phyloP scores from a whole-genome alignment of 2,113 vertebrate species.

The Cheilinus undulatus region DNA sequence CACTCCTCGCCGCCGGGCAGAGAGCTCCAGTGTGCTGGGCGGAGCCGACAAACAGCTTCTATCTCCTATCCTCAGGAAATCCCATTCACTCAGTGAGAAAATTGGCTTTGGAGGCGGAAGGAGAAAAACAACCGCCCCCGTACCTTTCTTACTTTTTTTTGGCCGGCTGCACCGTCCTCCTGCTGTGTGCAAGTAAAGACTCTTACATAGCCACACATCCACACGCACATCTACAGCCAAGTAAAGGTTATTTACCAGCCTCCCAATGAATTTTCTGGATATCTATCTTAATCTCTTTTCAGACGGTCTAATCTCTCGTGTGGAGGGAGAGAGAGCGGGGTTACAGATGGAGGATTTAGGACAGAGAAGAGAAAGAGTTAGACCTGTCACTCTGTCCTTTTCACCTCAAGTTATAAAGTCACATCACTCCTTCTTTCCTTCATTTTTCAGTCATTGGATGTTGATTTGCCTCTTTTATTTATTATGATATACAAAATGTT shows the following conservation, averaged over 20 bases:
- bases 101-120: conserved; percentile 63
- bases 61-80: conserved; percentile 64
- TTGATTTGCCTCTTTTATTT: too few species aligned
- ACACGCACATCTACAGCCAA: conserved; percentile 8
- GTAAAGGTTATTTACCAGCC: conserved; percentile 64
- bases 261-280: conserved; percentile 59
- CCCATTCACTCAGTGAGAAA: conserved; percentile 68
- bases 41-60: conserved; percentile 39
- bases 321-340: conserved; percentile 33
- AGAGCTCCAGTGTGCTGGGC: conserved; percentile 4
- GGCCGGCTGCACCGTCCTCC: conserved; percentile 41
- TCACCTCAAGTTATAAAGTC: neutral
- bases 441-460: neutral
- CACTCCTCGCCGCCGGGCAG: neutral
- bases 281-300: conserved; percentile 74
- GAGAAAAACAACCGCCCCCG: conserved; percentile 39
- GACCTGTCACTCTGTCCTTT: neutral
- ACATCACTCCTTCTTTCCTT: neutral
- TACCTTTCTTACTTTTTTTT: conserved; percentile 14
- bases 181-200: conserved; percentile 47
- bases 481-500: too few species aligned
- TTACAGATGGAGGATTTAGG: conserved; percentile 59
- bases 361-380: conserved; percentile 7
- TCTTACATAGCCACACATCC: conserved; percentile 42
- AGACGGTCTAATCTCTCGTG: conserved; percentile 61